A percentile compares a stretch with the other conserved stretches of the same genome.
Evolutionary conservation across 2,888 invertebrate species (phyloP).

Genomic region (Lycophotia porphyrea): DNA sequence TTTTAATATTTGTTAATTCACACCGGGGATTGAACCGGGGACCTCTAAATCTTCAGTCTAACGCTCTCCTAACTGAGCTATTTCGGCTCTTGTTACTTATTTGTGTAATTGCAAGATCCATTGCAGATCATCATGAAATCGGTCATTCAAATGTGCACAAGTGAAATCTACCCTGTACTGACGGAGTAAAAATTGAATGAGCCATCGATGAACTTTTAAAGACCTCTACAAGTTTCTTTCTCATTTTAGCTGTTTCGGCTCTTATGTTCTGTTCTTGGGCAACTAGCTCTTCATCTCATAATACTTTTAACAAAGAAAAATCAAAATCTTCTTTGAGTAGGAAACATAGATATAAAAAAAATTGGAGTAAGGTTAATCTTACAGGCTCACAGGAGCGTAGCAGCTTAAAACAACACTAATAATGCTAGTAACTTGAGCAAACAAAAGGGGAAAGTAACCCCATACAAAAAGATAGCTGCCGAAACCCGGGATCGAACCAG

Average conservation of each 20-base stretch:
- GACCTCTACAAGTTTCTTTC: conserved; percentile 7
- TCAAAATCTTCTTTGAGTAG: background rate
- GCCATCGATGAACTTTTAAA: background rate
- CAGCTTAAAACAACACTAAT: background rate
- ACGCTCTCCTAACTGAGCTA: conserved; percentile 3
- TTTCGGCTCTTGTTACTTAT: background rate
- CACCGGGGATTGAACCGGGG: conserved; percentile 3
- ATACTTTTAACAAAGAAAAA: background rate
- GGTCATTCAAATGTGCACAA: background rate
- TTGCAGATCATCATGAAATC: background rate
- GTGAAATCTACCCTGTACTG: background rate
- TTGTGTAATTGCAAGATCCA: background rate
- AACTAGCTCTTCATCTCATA: too few species aligned
- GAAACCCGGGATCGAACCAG: conserved; percentile 80
- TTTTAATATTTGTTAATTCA: background rate
- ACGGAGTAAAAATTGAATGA: background rate
- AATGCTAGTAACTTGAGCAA: background rate
- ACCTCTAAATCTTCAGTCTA: conserved; percentile 1
- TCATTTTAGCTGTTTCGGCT: conserved; percentile 14
- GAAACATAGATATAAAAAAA: background rate
- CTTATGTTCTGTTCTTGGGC: too few species aligned
- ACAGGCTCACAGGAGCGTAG: background rate
- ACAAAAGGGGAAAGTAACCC: background rate
- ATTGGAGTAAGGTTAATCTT: background rate
- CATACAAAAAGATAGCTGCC: conserved; percentile 59